Base-by-base conservation (phyloP, 1,140 invertebrate species). In the Ceratoteleas bidentatus region DNA sequence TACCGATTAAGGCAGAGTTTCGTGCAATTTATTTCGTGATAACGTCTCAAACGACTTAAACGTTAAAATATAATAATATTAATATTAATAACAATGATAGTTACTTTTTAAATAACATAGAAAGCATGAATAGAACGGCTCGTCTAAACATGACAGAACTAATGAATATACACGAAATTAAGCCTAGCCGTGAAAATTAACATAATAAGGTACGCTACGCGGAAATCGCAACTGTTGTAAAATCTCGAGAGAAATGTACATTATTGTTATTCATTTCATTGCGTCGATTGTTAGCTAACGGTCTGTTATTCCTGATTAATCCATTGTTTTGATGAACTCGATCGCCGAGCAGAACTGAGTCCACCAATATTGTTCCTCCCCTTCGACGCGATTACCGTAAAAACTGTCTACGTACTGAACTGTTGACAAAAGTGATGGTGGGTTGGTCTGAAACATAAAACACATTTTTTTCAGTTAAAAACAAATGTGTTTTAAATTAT, bases 291-390 rank as follows among this genome's bases (percentile, higher is more conserved):
- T 65, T 65, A 33, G 52, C 13, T 58, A 14, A 32, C 52, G 10
- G 11, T 15, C 56, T 57, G 14, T 64, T 57, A 49, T 72, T 75
- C 43, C 38, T 60, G 47, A 88, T 91, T 96, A 97, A 90, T 97
- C 96, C 97, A 99, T 98, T 50, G 97, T 99, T 93, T 99, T 99
- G 85, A 99, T 99, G 92, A 98, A 99, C 91, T 99, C 97, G 36
- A 99, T 96, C 8, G 98, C 97, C 0, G 98, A 96, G 82, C 96
- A 97, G 90, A 99, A 99, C 89, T 99, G 98, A 45, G 97, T 98
- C 98, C 98, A 99, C 95, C 98, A 99, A 91, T 99, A 99, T 87
- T 97, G 95, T 88, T 98, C 97, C 91, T 99, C 97, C 38, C 98
- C 98, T 79, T 94, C 93, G 11, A 99, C 92, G 72, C 95, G 94